Evolutionary conservation across 2,113 vertebrate genomes (phyloP).

Genomic region (Brachyhypopomus gauderio): DNA sequence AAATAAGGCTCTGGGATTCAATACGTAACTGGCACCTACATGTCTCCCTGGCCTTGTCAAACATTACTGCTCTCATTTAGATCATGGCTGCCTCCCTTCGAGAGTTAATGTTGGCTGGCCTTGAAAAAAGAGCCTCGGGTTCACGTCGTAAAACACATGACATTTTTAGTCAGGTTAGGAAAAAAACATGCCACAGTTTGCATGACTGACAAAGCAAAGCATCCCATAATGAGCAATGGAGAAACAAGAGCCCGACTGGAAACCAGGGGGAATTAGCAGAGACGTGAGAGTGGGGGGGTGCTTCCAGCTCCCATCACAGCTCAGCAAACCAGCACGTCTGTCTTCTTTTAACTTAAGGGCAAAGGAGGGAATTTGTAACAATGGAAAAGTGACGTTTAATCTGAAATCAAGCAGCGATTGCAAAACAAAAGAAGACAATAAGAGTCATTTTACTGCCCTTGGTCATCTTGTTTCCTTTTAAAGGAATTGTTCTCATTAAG

Average conservation of each 20-base stretch:
- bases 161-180: slow-evolving; percentile 14
- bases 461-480: slow-evolving; percentile 42
- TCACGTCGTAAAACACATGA: slow-evolving; percentile 52
- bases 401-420: slow-evolving; percentile 26
- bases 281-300: no score
- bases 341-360: slow-evolving; percentile 8
- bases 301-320: slow-evolving; percentile 20
- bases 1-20: slow-evolving; percentile 65
- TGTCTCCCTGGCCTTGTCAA: slow-evolving; percentile 58
- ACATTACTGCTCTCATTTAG: slow-evolving; percentile 66
- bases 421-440: slow-evolving; percentile 38
- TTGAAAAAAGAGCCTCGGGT: slow-evolving; percentile 48
- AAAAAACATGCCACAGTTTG: slow-evolving; percentile 20
- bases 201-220: neutral
- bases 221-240: slow-evolving; percentile 25
- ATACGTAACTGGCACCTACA: slow-evolving; percentile 67
- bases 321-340: slow-evolving; percentile 30
- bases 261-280: neutral
- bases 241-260: slow-evolving; percentile 37
- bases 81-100: slow-evolving; percentile 56
- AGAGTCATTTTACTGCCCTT: slow-evolving; percentile 26
- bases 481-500: slow-evolving; percentile 41
- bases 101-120: slow-evolving; percentile 55
- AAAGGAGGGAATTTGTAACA: slow-evolving; percentile 23
- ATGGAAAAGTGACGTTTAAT: slow-evolving; percentile 34